Evolutionary conservation across 2,888 invertebrate species (phyloP).

Genomic region (Apodemia duryi): DNA sequence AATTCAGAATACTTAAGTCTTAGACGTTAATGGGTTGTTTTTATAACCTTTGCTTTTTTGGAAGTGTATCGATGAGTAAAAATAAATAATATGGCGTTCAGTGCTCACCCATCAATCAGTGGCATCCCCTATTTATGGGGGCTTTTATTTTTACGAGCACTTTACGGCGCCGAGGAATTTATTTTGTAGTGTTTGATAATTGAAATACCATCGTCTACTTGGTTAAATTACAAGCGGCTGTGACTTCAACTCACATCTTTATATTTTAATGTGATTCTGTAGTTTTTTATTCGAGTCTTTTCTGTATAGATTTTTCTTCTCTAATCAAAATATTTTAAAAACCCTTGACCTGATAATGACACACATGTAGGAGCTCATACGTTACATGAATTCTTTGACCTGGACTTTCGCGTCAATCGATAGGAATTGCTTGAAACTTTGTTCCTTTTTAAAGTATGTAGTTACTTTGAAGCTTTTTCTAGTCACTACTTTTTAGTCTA

Average conservation of each 20-base stretch:
- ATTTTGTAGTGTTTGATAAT: slow-evolving; percentile 32
- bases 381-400: no score
- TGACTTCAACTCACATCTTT: neutral
- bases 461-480: no score
- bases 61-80: slow-evolving; percentile 5
- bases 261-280: neutral
- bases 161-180: slow-evolving; percentile 32
- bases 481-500: no score
- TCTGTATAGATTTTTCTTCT: no score
- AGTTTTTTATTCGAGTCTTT: no score
- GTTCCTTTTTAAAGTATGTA: no score
- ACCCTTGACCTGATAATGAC: no score
- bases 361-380: no score
- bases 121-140: slow-evolving; percentile 32
- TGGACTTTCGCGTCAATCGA: no score
- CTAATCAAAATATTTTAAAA: no score
- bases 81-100: neutral
- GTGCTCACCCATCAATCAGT: slow-evolving; percentile 8
- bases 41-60: slow-evolving; percentile 2
- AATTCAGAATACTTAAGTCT: neutral
- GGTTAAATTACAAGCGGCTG: slow-evolving; percentile 18
- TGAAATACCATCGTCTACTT: slow-evolving; percentile 32
- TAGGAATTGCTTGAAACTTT: no score
- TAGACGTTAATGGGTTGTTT: neutral
- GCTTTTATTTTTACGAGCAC: slow-evolving; percentile 39